These are phyloP conservation scores for Pachyseris speciosa DNA, from an alignment of 64 coral and sea anemone species.

Conservation along the genomic window DNA sequence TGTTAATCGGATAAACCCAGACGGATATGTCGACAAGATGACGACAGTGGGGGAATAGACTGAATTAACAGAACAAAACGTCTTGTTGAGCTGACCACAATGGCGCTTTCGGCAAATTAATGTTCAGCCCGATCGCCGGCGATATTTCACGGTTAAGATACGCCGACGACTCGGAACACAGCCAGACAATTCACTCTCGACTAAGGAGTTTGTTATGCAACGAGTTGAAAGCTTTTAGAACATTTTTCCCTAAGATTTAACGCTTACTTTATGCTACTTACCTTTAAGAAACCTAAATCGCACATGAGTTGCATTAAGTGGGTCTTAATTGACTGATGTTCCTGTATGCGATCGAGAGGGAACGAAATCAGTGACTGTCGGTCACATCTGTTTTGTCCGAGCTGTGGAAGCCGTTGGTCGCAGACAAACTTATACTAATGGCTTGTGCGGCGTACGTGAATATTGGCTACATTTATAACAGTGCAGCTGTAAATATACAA, in stretches of 20 bases:
- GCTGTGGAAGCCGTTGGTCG: not conserved
- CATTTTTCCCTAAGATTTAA: not conserved
- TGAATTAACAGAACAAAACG: not conserved
- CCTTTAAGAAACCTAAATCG: not conserved
- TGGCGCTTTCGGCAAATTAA: not conserved
- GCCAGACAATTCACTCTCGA: not conserved
- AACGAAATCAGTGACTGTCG: not conserved
- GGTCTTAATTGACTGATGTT: not conserved
- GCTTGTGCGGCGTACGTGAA: not conserved
- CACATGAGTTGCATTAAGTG: not conserved
- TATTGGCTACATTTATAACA: conserved; percentile 43
- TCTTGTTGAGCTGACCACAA: not conserved
- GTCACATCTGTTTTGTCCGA: not conserved
- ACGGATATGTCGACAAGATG: not conserved
- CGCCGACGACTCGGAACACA: not conserved
- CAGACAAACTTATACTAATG: not conserved
- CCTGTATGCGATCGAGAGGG: not conserved
- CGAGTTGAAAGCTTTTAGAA: not conserved
- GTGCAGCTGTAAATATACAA: not conserved
- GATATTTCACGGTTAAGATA: not conserved
- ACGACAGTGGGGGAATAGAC: not conserved
- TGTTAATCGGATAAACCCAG: conserved; percentile 2
- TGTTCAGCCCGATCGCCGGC: not conserved
- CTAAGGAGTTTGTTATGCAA: not conserved
- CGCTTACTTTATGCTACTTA: not conserved